Evolutionary conservation across 2,113 vertebrate genomes (phyloP).

Genomic region (Fulica atra): DNA sequence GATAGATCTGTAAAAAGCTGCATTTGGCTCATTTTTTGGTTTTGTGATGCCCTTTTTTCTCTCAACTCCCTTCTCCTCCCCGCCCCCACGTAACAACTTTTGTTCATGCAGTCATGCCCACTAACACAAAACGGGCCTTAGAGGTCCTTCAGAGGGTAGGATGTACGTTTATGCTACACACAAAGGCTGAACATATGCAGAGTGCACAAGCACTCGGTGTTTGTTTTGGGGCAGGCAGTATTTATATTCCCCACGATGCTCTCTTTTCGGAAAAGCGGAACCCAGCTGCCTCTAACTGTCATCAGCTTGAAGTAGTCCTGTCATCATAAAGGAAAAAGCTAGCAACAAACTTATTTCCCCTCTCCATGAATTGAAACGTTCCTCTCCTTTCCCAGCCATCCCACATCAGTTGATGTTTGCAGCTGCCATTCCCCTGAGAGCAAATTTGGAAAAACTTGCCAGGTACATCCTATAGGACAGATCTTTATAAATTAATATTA

Average conservation of each 20-base stretch:
- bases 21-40: background rate
- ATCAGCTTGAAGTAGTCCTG: background rate
- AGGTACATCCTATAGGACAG: background rate
- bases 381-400: background rate
- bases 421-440: background rate
- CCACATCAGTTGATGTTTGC: background rate
- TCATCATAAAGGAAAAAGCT: background rate
- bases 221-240: background rate
- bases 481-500: background rate
- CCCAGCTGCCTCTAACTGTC: background rate
- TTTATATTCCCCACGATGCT: background rate
- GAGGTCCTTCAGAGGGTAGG: background rate
- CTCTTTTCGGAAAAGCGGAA: background rate
- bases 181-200: background rate
- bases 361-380: background rate
- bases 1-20: background rate
- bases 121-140: background rate
- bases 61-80: background rate
- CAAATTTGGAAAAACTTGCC: background rate
- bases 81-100: rapidly evolving
- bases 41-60: background rate
- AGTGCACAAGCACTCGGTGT: background rate
- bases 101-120: background rate
- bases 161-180: rapidly evolving
- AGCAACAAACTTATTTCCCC: background rate